Evolutionary conservation across 2,113 vertebrate genomes (phyloP), one percentile per base, ranked within the genome.

Genomic region (Syrmaticus mikado): DNA sequence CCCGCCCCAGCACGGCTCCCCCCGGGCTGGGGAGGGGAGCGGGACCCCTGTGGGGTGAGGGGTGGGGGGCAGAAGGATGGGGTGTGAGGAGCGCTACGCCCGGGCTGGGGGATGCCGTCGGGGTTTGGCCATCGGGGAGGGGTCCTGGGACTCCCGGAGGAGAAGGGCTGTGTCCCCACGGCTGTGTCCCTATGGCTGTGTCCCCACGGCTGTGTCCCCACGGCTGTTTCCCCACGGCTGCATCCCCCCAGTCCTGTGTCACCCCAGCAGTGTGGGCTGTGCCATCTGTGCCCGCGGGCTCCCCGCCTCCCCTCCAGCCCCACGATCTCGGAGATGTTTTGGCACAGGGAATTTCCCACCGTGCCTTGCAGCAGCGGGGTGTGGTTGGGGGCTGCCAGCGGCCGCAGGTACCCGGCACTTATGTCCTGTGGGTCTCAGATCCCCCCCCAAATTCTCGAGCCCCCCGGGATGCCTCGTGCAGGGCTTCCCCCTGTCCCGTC

Each of bases 21-120:
- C 24, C 30, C 32, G 25, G 14, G 78, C n/a, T 43, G 3, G 15
- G 17, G n/a, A 62, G 65, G 50, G 30, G 57, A 11, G 6, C 34
- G 64, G 36, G 70, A 10, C 11, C 30, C 68, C 74, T 43, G 41
- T 5, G 36, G 30, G n/a, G 25, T 17, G 30, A 28, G 32, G 45
- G 30, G 25, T n/a, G 30, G 38, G 43, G 45, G 66, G 66, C 43
- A 48, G 8, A 34, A 21, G 30, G 7, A 1, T 32, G 68, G 57
- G 4, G 46, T 4, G 43, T 3, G 7, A 30, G 16, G 20, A 46
- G 60, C 34, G 19, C 45, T 55, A 73, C 1, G 2, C 8, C 57
- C 1, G 0, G 1, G 0, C 25, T 12, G 50, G 40, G 10, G 1
- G 11, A 5, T 41, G 67, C 32, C 18, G 1, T 10, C 1, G 52